Base-by-base conservation (phyloP, 1,140 invertebrate species). In the Dreissena rostriformis region DNA sequence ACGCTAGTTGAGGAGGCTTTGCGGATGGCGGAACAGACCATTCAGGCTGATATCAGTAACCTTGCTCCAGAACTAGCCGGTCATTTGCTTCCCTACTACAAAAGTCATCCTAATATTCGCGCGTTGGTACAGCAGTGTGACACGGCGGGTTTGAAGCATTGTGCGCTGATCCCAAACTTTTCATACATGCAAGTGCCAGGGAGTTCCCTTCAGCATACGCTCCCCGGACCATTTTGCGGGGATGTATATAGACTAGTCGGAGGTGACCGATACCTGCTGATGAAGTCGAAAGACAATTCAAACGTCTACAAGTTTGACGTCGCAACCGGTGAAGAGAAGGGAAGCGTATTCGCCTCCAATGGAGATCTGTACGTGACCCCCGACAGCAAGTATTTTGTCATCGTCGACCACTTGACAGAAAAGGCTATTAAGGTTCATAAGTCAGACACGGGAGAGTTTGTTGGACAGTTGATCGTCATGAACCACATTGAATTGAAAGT, bases 391-490 rank as follows among this genome's bases (percentile, higher is more conserved):
- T 84, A 90, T 28, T 88, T 92, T 55, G 86, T 92, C 11, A 90
- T 93, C 29, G 87, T 93, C 15, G 92, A 93, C 73, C 89, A 92
- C 82, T 86, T 89, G n/a, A 91, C 90, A 7, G 88, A 92, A 87
- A 93, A 91, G 72, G 82, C 90, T 1, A 84, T 93, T 39, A 93
- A 93, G 80, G 82, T 93, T 49, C 93, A 93, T 82, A 88, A 90
- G 19, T 80, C 88, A 8, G 84, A 86, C 7, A 91, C 86, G 1
- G 93, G 93, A 1, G 81, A 79, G 4, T 93, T 90, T 77, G 29
- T 91, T 17, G 91, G 91, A 2, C 93, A 93, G 71, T 82, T 93
- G 24, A 92, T 93, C 15, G 87, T 92, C 6, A 76, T 90, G 76
- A 92, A 91, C 77, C 91, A 92, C 71, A 88, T 92, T 12, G 78